Conservation (phyloP, 2,113 vertebrate genomes). For the Ptilorrhoa leucosticta region DNA sequence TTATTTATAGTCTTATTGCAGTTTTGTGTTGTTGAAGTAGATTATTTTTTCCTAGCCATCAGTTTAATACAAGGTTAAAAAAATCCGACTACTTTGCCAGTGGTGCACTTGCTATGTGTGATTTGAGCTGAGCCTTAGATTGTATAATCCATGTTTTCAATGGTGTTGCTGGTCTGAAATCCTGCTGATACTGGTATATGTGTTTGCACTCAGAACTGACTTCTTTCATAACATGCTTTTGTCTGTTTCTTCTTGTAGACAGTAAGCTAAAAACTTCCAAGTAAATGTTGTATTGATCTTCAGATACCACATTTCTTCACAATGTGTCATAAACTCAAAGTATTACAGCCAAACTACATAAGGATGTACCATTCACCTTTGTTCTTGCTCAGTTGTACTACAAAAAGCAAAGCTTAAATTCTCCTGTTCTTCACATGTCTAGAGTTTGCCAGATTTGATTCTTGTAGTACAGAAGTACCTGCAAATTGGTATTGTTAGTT, state of each 20-base stretch:
- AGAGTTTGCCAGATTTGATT: neutral
- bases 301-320: neutral
- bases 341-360: neutral
- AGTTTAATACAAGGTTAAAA: neutral
- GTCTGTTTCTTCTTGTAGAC: neutral
- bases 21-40: neutral
- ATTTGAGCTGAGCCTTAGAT: neutral
- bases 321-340: neutral
- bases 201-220: neutral
- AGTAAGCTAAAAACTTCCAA: neutral
- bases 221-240: neutral
- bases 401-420: neutral
- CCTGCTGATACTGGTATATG: neutral
- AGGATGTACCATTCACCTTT: neutral
- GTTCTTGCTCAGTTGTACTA: neutral
- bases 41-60: neutral
- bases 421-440: neutral
- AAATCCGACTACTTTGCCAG: neutral
- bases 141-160: neutral
- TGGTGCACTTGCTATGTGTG: neutral
- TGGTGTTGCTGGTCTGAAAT: neutral
- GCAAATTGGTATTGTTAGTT: neutral
- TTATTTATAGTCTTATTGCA: neutral
- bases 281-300: neutral
- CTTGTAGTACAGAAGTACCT: neutral